phyloP scores from a whole-genome alignment of 2,888 invertebrate genomes.

The Endomychus coccineus region DNA sequence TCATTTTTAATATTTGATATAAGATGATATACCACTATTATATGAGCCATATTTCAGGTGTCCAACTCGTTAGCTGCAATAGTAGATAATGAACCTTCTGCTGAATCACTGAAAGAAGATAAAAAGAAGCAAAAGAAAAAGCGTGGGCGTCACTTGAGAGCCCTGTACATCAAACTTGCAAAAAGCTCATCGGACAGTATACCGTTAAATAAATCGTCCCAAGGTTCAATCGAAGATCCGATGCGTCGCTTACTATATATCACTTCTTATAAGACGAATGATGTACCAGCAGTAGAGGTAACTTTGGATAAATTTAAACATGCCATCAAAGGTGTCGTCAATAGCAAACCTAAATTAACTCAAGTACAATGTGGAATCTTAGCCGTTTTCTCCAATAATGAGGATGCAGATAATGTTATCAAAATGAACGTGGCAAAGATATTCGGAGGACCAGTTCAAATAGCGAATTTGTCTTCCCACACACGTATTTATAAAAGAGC shows the following conservation, averaged over 20 bases:
- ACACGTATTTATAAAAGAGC: constrained; percentile 40
- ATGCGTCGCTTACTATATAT: constrained; percentile 20
- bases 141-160: no score
- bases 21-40: no score
- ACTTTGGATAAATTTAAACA: constrained; percentile 18
- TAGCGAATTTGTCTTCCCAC: constrained; percentile 41
- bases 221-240: no score
- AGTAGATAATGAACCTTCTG: no score
- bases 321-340: constrained; percentile 20
- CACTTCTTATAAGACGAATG: constrained; percentile 19
- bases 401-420: constrained; percentile 42
- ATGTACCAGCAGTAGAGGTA: constrained; percentile 13
- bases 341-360: constrained; percentile 19
- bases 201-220: no score
- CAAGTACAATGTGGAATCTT: constrained; percentile 40
- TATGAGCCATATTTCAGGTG: no score
- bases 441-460: constrained; percentile 43
- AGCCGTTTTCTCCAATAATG: constrained; percentile 39
- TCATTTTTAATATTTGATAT: no score
- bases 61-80: no score
- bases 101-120: no score
- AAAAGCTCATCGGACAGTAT: no score
- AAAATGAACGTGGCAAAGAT: constrained; percentile 40
- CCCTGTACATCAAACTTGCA: no score
- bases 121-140: no score